These are phyloP conservation scores for Teleogryllus oceanicus DNA, from an alignment of 2,888 invertebrate species.

Conservation along the genomic window DNA sequence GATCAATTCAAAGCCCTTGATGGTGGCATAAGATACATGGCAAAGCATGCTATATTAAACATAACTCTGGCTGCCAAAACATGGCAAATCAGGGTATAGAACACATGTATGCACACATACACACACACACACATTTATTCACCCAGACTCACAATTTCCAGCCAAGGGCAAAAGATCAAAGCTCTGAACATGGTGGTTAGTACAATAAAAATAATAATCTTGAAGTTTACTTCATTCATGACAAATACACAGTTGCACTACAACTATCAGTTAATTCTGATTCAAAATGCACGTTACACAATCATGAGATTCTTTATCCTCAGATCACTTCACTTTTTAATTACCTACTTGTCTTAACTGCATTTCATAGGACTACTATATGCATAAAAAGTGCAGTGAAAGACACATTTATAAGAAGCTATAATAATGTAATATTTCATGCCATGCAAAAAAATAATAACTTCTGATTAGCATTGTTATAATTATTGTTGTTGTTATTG, in stretches of 20 bases:
- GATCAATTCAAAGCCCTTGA: conserved; percentile 18
- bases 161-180: too few relatives aligned
- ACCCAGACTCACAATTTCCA: not conserved
- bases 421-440: not conserved
- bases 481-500: not conserved
- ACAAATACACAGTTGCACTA: too few relatives aligned
- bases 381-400: not conserved
- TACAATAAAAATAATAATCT: too few relatives aligned
- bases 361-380: not conserved
- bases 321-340: conserved; percentile 1
- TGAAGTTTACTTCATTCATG: too few relatives aligned
- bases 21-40: conserved; percentile 3
- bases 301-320: not conserved
- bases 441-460: not conserved
- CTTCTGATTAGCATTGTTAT: not conserved
- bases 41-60: not conserved
- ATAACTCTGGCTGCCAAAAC: not conserved
- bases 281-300: conserved; percentile 1
- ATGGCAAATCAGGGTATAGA: not conserved
- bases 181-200: too few relatives aligned
- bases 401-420: not conserved
- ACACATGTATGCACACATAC: not conserved
- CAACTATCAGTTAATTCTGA: not conserved
- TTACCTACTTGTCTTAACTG: conserved; percentile 9
- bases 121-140: not conserved